phyloP scores from a whole-genome alignment of 2,888 invertebrate species.

The Tetragnatha montana region DNA sequence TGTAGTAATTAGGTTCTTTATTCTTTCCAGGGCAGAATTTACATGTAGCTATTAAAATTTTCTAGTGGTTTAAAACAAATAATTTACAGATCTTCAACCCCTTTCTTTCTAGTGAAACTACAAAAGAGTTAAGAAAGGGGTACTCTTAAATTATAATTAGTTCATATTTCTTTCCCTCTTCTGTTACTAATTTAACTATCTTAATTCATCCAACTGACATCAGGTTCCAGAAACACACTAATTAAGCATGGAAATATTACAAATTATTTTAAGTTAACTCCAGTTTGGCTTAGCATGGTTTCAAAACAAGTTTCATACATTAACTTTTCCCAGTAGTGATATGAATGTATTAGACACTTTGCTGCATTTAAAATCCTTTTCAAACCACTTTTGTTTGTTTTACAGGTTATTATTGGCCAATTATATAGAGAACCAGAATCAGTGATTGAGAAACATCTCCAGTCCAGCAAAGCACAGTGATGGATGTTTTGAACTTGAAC shows the following conservation, averaged over 20 bases:
- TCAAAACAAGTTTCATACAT: background rate
- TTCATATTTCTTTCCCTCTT: background rate
- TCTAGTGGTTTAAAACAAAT: too few species aligned
- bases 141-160: background rate
- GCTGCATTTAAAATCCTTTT: background rate
- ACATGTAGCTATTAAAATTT: too few species aligned
- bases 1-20: too few species aligned
- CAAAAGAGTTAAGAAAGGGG: too few species aligned
- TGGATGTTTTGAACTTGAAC: background rate
- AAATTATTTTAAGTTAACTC: background rate
- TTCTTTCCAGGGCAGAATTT: too few species aligned
- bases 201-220: too few species aligned
- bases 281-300: background rate
- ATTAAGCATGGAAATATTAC: too few species aligned
- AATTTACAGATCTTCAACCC: too few species aligned
- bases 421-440: constrained; percentile 42
- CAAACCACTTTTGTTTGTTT: background rate
- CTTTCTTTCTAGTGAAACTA: too few species aligned
- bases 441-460: constrained; percentile 47
- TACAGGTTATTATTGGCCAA: constrained; percentile 51
- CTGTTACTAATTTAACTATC: too few species aligned
- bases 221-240: too few species aligned
- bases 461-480: constrained; percentile 4
- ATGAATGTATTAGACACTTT: background rate
- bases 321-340: background rate